These are phyloP conservation scores for Thamnaconus septentrionalis DNA, from an alignment of 2,113 vertebrate genomes.

Conservation along the genomic window DNA sequence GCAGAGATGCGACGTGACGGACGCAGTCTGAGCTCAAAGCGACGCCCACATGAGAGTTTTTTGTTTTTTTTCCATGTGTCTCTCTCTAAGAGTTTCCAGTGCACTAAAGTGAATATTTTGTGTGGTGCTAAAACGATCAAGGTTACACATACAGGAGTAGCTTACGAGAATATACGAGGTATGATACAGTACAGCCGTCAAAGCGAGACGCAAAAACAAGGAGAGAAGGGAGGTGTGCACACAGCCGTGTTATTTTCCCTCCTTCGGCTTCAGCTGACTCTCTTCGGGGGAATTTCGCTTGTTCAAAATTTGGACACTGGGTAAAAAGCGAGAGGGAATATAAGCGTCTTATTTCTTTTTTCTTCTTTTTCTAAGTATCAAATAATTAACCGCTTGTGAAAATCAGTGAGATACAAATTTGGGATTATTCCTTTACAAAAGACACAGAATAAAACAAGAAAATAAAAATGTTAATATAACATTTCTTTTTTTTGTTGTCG, in stretches of 20 bases:
- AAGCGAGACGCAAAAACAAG: constrained; percentile 24
- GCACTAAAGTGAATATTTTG: constrained; percentile 21
- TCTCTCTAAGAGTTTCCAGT: constrained; percentile 22
- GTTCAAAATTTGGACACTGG: constrained; percentile 22
- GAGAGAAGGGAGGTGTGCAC: constrained; percentile 44
- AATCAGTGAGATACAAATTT: constrained; percentile 41
- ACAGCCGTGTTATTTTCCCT: constrained; percentile 23
- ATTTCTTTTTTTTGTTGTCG: constrained; percentile 41
- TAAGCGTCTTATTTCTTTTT: too few species aligned
- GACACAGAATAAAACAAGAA: constrained; percentile 49
- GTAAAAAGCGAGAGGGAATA: constrained; percentile 14
- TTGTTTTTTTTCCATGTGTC: constrained; percentile 1
- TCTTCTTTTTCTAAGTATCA: too few species aligned
- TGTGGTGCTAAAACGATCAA: constrained; percentile 21
- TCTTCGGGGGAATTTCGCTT: constrained; percentile 21
- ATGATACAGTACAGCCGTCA: constrained; percentile 28
- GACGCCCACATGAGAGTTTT: constrained; percentile 4
- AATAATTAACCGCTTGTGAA: constrained; percentile 4
- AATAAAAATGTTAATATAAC: constrained; percentile 73
- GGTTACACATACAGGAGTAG: constrained; percentile 26
- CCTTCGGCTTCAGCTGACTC: constrained; percentile 49
- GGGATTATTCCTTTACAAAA: constrained; percentile 51
- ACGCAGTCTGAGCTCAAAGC: constrained; percentile 13
- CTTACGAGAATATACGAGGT: constrained; percentile 36
- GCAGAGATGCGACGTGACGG: constrained; percentile 16